Percentiles rank a stretch among this genome's conserved stretches.
These are phyloP conservation scores for Hartigia nigra DNA, from an alignment of 2,888 invertebrate genomes.

Conservation along the genomic window DNA sequence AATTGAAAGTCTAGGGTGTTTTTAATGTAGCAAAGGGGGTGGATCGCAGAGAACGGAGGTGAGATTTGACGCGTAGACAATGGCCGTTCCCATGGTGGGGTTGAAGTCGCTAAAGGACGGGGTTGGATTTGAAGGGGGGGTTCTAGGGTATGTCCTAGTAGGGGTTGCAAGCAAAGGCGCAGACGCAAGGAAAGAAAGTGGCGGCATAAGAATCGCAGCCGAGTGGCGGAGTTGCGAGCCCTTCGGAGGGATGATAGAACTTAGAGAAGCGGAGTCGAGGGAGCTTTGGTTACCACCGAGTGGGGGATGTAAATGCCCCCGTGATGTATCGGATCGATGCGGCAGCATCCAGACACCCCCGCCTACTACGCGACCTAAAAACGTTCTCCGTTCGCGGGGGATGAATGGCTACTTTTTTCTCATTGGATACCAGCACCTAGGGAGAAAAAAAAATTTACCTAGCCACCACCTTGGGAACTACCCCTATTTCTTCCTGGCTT, in stretches of 20 bases:
- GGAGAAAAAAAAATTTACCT: slow-evolving; percentile 1
- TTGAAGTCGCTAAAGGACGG: slow-evolving; percentile 30
- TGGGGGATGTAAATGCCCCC: slow-evolving; percentile 65
- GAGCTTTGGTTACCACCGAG: slow-evolving; percentile 21
- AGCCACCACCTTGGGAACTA: not conserved
- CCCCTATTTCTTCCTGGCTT: not conserved
- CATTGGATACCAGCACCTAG: not conserved
- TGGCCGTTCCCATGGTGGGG: slow-evolving; percentile 51
- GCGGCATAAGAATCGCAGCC: slow-evolving; percentile 46
- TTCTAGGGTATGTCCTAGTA: not conserved
- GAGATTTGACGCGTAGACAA: slow-evolving; percentile 61
- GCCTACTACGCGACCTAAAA: slow-evolving; percentile 64
- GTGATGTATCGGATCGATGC: slow-evolving; percentile 67
- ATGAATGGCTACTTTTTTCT: slow-evolving; percentile 7
- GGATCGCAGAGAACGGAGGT: slow-evolving; percentile 32
- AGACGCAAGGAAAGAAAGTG: slow-evolving; percentile 43
- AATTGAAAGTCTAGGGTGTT: slow-evolving; percentile 5
- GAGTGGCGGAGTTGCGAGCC: slow-evolving; percentile 30
- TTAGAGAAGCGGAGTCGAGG: slow-evolving; percentile 24
- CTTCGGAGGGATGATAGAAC: slow-evolving; percentile 12
- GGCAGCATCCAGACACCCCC: slow-evolving; percentile 63
- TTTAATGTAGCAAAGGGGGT: slow-evolving; percentile 11
- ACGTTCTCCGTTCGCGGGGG: slow-evolving; percentile 50
- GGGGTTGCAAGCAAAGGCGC: slow-evolving; percentile 33
- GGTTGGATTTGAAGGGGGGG: slow-evolving; percentile 8